These are phyloP conservation scores for Liparis tanakae DNA, from an alignment of 2,797 vertebrate species.

Conservation along the genomic window DNA sequence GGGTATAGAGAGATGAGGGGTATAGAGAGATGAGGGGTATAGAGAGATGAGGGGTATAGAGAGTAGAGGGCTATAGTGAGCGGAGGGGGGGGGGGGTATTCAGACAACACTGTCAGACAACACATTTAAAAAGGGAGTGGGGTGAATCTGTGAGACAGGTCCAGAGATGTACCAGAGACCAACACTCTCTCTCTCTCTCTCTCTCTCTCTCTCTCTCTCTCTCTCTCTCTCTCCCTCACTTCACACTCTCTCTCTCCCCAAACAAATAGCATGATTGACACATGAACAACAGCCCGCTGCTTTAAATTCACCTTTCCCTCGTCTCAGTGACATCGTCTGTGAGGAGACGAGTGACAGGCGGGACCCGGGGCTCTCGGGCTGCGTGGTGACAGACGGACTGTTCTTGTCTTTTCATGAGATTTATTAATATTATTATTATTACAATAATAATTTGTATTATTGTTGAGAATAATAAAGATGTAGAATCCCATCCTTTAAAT, in stretches of 20 bases:
- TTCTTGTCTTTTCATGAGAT: background rate
- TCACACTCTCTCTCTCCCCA: background rate
- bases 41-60: no score
- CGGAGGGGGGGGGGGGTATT: no score
- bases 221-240: background rate
- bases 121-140: background rate
- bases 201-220: background rate
- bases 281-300: background rate
- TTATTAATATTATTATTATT: background rate
- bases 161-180: no score
- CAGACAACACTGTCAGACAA: background rate
- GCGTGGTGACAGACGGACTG: background rate
- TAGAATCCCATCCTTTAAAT: conserved; percentile 2
- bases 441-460: no score
- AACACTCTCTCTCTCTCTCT: no score
- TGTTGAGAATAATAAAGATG: background rate
- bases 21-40: no score
- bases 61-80: no score
- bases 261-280: background rate
- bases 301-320: background rate
- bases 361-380: background rate
- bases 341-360: background rate
- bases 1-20: no score
- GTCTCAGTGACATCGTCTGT: no score
- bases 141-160: background rate